phyloP scores from a whole-genome alignment of 2,888 invertebrate genomes.

The Balanococcus diminutus region DNA sequence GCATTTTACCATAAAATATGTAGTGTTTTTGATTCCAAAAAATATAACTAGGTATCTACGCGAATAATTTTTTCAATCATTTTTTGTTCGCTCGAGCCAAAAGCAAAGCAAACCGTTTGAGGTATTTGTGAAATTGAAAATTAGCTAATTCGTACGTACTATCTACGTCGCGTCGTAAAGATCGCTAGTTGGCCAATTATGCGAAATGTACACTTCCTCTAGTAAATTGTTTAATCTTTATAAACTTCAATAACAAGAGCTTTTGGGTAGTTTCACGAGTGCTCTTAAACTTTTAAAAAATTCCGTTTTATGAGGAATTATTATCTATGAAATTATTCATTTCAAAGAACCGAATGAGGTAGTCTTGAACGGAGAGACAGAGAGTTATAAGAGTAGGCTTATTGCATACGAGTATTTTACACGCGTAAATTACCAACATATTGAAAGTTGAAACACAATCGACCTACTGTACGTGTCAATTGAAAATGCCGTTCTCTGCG shows the following conservation, averaged over 20 bases:
- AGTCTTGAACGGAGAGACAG: not conserved
- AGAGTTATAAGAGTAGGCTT: not conserved
- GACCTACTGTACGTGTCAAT: not conserved
- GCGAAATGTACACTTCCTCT: not conserved
- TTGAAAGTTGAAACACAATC: not conserved
- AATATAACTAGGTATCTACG: not conserved
- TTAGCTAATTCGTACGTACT: not conserved
- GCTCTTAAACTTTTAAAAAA: slow-evolving; percentile 8
- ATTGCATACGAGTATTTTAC: not conserved
- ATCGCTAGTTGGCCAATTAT: not conserved
- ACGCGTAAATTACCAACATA: not conserved
- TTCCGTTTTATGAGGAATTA: not conserved
- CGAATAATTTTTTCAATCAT: not conserved
- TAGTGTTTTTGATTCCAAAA: not conserved
- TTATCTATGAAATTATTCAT: not conserved
- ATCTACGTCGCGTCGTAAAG: too few species aligned
- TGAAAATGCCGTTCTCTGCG: too few species aligned
- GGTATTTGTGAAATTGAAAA: not conserved
- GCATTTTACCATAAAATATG: not conserved
- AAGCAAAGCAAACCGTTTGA: not conserved
- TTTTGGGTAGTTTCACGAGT: not conserved
- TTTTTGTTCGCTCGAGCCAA: not conserved
- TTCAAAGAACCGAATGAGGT: not conserved
- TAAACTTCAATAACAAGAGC: not conserved
- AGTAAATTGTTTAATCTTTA: slow-evolving; percentile 18